Conservation (phyloP, 1,140 invertebrate species). For the Pseudomyrmex sp. region DNA sequence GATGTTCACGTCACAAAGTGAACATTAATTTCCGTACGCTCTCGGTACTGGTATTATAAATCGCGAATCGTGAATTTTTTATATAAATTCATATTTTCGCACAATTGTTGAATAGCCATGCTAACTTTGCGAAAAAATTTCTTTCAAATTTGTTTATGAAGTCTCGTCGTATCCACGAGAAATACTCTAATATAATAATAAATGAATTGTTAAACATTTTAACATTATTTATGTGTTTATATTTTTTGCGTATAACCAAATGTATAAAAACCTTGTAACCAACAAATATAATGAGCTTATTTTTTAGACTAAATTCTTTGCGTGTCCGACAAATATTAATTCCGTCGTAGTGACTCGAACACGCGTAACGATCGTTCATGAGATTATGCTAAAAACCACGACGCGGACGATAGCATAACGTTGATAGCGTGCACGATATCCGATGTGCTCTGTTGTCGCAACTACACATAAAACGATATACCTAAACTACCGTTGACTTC, state of each 20-base stretch:
- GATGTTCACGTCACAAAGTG: constrained; percentile 36
- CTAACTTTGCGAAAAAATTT: neutral
- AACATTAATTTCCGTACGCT: constrained; percentile 40
- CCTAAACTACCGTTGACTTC: constrained; percentile 50
- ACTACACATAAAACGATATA: constrained; percentile 16
- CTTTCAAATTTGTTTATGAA: no score
- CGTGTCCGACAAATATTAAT: constrained; percentile 19
- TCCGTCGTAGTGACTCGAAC: neutral
- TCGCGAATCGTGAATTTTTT: constrained; percentile 41
- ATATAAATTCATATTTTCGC: neutral
- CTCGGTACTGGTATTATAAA: neutral
- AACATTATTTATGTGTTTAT: neutral
- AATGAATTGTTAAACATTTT: neutral
- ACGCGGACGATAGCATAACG: constrained; percentile 14
- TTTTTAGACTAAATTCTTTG: constrained; percentile 11
- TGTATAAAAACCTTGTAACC: no score
- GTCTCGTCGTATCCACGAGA: neutral
- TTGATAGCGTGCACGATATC: constrained; percentile 20
- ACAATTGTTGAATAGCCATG: neutral
- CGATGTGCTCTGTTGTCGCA: neutral
- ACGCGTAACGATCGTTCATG: constrained; percentile 31
- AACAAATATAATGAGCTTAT: constrained; percentile 16
- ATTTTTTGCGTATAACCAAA: neutral
- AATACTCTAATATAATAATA: neutral
- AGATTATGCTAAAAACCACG: constrained; percentile 37